A percentile compares a stretch with the other conserved stretches of the same genome.
These are phyloP conservation scores for Drosophila ananassae DNA, from an alignment of 1,140 invertebrate species.

Conservation along the genomic window DNA sequence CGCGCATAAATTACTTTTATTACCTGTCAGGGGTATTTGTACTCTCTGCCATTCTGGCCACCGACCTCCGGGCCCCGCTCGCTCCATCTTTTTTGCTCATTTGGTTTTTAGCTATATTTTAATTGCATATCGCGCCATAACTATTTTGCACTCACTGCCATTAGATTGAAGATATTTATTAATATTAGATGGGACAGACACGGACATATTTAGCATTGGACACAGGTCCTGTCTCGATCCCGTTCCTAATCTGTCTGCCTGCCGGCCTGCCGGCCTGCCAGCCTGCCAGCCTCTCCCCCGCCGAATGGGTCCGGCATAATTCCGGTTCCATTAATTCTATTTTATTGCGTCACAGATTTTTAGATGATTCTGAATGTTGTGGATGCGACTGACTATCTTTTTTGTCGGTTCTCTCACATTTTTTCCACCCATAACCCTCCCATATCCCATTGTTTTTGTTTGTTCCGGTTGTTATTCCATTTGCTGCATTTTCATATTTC, in stretches of 20 bases:
- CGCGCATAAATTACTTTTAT: slow-evolving; percentile 83
- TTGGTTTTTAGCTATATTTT: slow-evolving; percentile 78
- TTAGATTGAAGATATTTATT: slow-evolving; percentile 83
- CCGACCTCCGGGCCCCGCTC: background rate
- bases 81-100: slow-evolving; percentile 49
- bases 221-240: slow-evolving; percentile 22
- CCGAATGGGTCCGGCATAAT: slow-evolving; percentile 66
- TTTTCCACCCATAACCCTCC: slow-evolving; percentile 1
- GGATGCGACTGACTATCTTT: slow-evolving; percentile 35
- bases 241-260: slow-evolving; percentile 22
- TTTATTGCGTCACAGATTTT: slow-evolving; percentile 80
- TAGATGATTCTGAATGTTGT: slow-evolving; percentile 54
- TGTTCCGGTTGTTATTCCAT: background rate
- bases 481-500: slow-evolving; percentile 51
- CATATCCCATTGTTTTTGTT: slow-evolving; percentile 23
- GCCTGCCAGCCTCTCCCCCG: background rate
- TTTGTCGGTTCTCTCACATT: slow-evolving; percentile 5
- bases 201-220: slow-evolving; percentile 38
- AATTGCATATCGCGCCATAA: slow-evolving; percentile 82
- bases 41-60: slow-evolving; percentile 23
- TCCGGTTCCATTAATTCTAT: slow-evolving; percentile 75
- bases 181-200: slow-evolving; percentile 78
- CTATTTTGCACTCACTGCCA: slow-evolving; percentile 76
- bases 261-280: no score
- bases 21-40: slow-evolving; percentile 83